phyloP scores from a whole-genome alignment of 1,140 invertebrate genomes.

The Drosophila pseudoobscura region DNA sequence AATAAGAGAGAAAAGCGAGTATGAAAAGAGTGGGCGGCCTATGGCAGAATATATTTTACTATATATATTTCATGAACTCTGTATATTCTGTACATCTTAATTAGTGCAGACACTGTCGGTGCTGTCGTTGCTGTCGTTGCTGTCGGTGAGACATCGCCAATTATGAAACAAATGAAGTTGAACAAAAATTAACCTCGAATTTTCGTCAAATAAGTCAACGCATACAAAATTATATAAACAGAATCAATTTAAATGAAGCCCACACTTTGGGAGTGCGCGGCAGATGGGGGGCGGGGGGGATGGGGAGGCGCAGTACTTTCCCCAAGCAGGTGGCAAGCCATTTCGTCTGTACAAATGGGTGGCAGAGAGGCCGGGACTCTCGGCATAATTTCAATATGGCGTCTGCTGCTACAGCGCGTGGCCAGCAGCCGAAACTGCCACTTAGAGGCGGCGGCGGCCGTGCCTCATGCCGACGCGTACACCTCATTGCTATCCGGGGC shows the following conservation, averaged over 20 bases:
- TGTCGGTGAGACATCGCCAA: neutral
- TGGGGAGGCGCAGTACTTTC: neutral
- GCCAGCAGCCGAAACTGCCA: conserved; percentile 25
- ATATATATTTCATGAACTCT: too few relatives aligned
- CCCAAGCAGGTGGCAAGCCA: conserved; percentile 15
- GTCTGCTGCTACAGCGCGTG: conserved; percentile 8
- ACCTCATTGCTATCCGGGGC: too few relatives aligned
- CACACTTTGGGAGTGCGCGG: neutral
- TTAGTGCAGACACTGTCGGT: too few relatives aligned
- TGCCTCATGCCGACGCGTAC: too few relatives aligned
- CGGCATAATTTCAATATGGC: conserved; percentile 26
- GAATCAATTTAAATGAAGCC: conserved; percentile 23
- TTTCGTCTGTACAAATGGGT: conserved; percentile 2
- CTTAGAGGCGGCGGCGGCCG: conserved; percentile 10
- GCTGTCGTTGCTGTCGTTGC: neutral
- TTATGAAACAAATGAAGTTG: neutral
- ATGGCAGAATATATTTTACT: too few relatives aligned
- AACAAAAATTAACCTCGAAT: conserved; percentile 18
- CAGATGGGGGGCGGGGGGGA: neutral
- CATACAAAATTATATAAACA: conserved; percentile 8
- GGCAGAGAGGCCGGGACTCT: conserved; percentile 3
- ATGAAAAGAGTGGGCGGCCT: neutral
- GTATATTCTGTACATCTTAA: too few relatives aligned
- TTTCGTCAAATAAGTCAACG: conserved; percentile 11
- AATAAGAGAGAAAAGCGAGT: neutral